These are phyloP conservation scores for Halictus ligatus DNA, from an alignment of 2,888 invertebrate genomes.

Conservation along the genomic window DNA sequence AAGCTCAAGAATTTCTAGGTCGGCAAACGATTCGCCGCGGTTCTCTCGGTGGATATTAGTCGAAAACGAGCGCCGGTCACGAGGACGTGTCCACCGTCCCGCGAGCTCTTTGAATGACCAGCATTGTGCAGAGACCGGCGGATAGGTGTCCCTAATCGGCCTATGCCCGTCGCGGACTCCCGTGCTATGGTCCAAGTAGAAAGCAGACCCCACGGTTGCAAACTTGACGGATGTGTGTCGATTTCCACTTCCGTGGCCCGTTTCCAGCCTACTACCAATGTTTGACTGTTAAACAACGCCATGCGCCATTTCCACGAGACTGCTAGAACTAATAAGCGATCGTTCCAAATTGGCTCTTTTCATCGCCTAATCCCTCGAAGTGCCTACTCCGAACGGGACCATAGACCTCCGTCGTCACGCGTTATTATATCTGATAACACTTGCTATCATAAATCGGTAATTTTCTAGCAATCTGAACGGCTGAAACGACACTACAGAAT, in stretches of 20 bases:
- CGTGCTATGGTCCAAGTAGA: conserved; percentile 14
- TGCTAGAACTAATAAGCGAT: background rate
- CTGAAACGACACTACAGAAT: too few relatives aligned
- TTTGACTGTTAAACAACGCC: background rate
- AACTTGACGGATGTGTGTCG: conserved; percentile 31
- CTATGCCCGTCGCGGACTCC: background rate
- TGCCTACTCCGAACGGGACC: too few relatives aligned
- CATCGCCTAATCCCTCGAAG: background rate
- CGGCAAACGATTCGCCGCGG: background rate
- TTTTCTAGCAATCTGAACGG: background rate
- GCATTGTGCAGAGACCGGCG: background rate
- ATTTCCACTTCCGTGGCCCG: conserved; percentile 11
- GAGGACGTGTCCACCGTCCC: background rate
- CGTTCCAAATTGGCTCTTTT: background rate
- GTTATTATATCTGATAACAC: background rate
- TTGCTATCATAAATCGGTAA: background rate
- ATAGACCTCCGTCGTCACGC: background rate
- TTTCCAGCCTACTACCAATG: background rate
- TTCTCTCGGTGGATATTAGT: background rate
- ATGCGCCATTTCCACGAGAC: background rate
- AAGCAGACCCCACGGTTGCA: conserved; percentile 25
- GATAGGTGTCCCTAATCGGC: conserved; percentile 5
- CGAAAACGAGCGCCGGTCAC: background rate
- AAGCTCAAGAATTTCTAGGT: background rate
- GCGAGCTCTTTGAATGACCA: background rate